Percentiles rank a stretch among this genome's conserved stretches.
These are phyloP conservation scores for Gryon sp. DNA, from an alignment of 1,140 invertebrate species.

Conservation along the genomic window DNA sequence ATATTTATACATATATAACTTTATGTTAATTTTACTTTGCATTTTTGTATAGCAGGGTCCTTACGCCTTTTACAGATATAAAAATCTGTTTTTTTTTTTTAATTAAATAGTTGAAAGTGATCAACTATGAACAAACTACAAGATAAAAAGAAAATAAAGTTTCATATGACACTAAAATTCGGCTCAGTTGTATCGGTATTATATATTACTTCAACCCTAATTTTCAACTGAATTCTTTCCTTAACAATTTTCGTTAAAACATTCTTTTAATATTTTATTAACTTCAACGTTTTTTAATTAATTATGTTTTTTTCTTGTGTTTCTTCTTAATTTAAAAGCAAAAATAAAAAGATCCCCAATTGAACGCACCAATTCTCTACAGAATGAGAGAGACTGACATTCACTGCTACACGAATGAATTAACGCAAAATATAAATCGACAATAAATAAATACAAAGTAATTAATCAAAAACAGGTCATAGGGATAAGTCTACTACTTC, in stretches of 20 bases:
- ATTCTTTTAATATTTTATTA: conserved; percentile 17
- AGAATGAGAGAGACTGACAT: conserved; percentile 24
- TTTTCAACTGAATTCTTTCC: no score
- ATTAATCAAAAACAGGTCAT: conserved; percentile 50
- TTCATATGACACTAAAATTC: conserved; percentile 28
- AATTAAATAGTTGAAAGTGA: background rate
- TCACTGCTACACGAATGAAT: conserved; percentile 37
- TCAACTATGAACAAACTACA: background rate
- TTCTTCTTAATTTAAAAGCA: conserved; percentile 26
- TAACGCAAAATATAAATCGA: conserved; percentile 39
- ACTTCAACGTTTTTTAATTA: no score
- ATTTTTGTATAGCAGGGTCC: no score
- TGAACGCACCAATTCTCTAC: conserved; percentile 45
- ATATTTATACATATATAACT: conserved; percentile 26
- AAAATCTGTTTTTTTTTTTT: conserved; percentile 23
- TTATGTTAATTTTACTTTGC: background rate
- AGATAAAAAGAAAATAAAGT: background rate
- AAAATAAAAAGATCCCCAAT: conserved; percentile 45
- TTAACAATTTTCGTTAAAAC: conserved; percentile 41
- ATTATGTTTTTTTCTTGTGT: conserved; percentile 6
- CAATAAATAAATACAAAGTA: conserved; percentile 42
- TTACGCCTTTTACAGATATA: no score
- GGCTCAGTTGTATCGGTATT: conserved; percentile 60
- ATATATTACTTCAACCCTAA: conserved; percentile 47
- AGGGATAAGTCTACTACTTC: conserved; percentile 61